Percentiles rank a stretch among this genome's conserved stretches.
These are phyloP conservation scores for Rhinopomastus cyanomelas DNA, from an alignment of 2,113 vertebrate species.

Conservation along the genomic window DNA sequence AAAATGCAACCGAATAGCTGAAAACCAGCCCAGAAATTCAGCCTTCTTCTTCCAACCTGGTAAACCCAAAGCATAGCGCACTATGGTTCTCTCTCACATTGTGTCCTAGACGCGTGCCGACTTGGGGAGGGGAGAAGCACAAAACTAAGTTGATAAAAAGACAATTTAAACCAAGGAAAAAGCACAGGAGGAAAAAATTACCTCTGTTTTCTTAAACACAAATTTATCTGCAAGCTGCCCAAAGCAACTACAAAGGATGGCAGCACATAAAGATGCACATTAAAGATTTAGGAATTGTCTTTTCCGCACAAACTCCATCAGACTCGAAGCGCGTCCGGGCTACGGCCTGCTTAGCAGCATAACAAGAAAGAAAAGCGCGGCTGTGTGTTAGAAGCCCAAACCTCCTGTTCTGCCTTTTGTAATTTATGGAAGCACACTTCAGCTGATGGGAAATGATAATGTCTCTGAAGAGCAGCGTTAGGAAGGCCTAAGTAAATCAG, in stretches of 20 bases:
- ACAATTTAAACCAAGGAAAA: neutral
- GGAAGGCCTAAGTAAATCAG: neutral
- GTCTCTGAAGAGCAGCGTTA: neutral
- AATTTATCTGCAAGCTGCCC: neutral
- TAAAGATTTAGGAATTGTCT: neutral
- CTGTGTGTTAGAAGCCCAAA: neutral
- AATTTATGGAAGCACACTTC: neutral
- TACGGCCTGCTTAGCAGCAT: neutral
- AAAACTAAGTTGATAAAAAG: neutral
- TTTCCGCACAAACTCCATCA: neutral
- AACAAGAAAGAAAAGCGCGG: neutral
- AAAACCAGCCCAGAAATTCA: neutral
- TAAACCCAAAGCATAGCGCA: rapidly evolving
- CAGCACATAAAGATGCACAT: neutral
- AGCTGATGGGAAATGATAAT: neutral
- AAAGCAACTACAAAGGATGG: neutral
- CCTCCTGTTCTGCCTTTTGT: neutral
- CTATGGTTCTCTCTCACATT: neutral
- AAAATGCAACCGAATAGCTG: neutral
- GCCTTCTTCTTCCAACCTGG: neutral
- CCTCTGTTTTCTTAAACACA: neutral
- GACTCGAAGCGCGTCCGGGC: neutral
- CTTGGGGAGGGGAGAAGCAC: neutral
- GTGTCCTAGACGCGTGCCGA: neutral
- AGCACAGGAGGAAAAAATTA: neutral